These are phyloP conservation scores for Danio rerio DNA, from an alignment of 2,113 vertebrate species.

Conservation along the genomic window GRCz12tu NC_133181.1:8968501-8969000, in stretches of 20 bases:
- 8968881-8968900: constrained; percentile 25
- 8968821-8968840: background rate
- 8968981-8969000: background rate
- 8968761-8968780: constrained; percentile 1
- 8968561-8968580: too few species aligned
- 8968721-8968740: background rate
- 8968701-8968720: background rate
- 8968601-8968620: too few species aligned
- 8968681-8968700: background rate
- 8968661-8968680: background rate
- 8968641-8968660: background rate
- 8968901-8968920: constrained; percentile 39
- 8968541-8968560: too few species aligned
- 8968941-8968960: constrained; percentile 4
- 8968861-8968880: constrained; percentile 42
- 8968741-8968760: background rate
- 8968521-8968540: too few species aligned
- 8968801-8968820: background rate
- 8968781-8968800: constrained; percentile 15
- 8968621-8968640: background rate
- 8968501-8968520: too few species aligned
- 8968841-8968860: constrained; percentile 42
- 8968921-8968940: constrained; percentile 21
- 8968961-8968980: constrained; percentile 8
- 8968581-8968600: too few species aligned